Conservation (phyloP, 2,888 invertebrate species). For the Eupeodes luniger region DNA sequence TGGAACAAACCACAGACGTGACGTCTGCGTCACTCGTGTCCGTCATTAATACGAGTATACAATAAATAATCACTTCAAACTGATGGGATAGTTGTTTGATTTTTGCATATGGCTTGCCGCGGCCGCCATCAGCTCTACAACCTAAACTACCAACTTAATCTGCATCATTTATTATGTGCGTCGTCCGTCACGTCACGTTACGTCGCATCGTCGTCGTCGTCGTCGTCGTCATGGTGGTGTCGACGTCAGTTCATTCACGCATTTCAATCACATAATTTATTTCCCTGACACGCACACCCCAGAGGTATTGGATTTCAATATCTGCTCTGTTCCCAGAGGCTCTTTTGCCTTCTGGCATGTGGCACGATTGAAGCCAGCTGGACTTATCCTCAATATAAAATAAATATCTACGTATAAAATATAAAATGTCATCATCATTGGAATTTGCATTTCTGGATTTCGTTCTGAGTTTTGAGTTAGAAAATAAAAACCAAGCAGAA, state of each 20-base stretch:
- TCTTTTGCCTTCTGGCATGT: neutral
- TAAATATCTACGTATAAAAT: too few species aligned
- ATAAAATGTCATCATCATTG: neutral
- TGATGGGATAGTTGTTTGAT: neutral
- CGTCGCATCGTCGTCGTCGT: too few species aligned
- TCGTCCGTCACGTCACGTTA: too few species aligned
- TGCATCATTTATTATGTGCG: conserved; percentile 9
- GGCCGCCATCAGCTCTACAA: neutral
- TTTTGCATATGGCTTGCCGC: conserved; percentile 11
- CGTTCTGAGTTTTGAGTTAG: neutral
- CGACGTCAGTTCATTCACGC: conserved; percentile 50
- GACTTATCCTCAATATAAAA: neutral
- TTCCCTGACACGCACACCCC: conserved; percentile 28
- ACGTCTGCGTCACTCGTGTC: too few species aligned
- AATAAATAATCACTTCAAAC: conserved; percentile 12
- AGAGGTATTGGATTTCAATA: conserved; percentile 8
- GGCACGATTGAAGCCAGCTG: conserved; percentile 11
- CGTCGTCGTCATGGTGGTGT: neutral
- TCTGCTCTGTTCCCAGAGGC: neutral
- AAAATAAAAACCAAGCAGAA: neutral
- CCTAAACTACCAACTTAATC: conserved; percentile 19
- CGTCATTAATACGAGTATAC: neutral
- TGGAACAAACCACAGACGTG: neutral
- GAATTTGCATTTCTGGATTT: conserved; percentile 31
- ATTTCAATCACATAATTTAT: conserved; percentile 40